These are phyloP conservation scores for Musca vetustissima DNA, from an alignment of 1,140 invertebrate species.

Conservation along the genomic window DNA sequence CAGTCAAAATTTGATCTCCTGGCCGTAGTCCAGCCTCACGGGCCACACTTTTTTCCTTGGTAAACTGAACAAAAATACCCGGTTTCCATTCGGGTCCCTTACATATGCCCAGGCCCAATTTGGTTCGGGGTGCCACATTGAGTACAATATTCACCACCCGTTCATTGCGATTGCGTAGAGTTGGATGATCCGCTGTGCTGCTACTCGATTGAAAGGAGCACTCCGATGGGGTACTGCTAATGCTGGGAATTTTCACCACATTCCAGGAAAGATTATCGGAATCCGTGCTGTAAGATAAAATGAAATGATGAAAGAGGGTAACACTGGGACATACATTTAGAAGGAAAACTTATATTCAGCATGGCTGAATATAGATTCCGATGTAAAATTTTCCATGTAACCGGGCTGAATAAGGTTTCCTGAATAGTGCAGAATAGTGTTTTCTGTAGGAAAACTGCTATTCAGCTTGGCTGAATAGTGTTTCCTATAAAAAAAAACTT, in stretches of 20 bases:
- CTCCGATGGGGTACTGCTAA: slow-evolving; percentile 47
- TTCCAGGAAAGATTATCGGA: slow-evolving; percentile 49
- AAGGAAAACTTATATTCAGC: no score
- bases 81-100: slow-evolving; percentile 83
- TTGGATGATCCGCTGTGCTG: slow-evolving; percentile 10
- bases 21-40: slow-evolving; percentile 82
- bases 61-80: slow-evolving; percentile 88
- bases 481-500: no score
- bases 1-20: slow-evolving; percentile 89
- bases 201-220: slow-evolving; percentile 40
- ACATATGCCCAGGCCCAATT: slow-evolving; percentile 74
- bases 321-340: no score
- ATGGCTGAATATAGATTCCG: no score
- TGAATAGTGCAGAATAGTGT: no score
- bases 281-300: slow-evolving; percentile 34
- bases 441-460: no score
- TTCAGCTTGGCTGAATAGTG: no score
- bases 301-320: no score
- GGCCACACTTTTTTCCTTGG: slow-evolving; percentile 85
- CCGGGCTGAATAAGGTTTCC: no score
- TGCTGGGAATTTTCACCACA: slow-evolving; percentile 46
- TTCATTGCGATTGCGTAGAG: slow-evolving; percentile 22
- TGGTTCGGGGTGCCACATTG: slow-evolving; percentile 67
- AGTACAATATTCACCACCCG: slow-evolving; percentile 64
- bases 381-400: no score